A percentile compares a stretch with the other conserved stretches of the same genome.
Evolutionary conservation across 2,888 invertebrate genomes (phyloP).

Genomic region (Melanophora roralis): DNA sequence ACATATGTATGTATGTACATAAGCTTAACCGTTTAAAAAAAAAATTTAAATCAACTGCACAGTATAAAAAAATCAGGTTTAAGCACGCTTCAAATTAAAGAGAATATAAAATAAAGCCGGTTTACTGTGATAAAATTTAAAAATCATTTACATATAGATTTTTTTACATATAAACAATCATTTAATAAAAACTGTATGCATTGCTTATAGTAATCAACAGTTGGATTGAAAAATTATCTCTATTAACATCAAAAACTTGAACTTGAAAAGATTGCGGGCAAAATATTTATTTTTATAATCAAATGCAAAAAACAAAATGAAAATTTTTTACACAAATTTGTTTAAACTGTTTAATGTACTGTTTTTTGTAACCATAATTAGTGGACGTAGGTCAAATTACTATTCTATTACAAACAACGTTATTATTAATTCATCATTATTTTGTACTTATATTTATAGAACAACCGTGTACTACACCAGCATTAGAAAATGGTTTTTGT

Average conservation of each 20-base stretch:
- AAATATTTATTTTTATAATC: background rate
- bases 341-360: slow-evolving; percentile 16
- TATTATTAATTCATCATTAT: background rate
- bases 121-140: slow-evolving; percentile 30
- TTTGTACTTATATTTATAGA: slow-evolving; percentile 42
- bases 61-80: slow-evolving; percentile 24
- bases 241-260: slow-evolving; percentile 5
- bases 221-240: slow-evolving; percentile 46
- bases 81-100: slow-evolving; percentile 7
- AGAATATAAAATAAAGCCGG: slow-evolving; percentile 49
- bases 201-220: slow-evolving; percentile 22
- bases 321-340: background rate
- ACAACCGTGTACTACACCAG: slow-evolving; percentile 54
- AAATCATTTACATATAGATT: slow-evolving; percentile 21
- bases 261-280: slow-evolving; percentile 21
- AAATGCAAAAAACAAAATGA: slow-evolving; percentile 8
- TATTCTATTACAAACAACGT: background rate
- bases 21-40: background rate
- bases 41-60: background rate
- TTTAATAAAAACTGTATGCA: slow-evolving; percentile 48
- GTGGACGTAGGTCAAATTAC: slow-evolving; percentile 46
- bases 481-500: slow-evolving; percentile 51
- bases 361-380: background rate
- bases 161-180: slow-evolving; percentile 13
- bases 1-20: too few species aligned